Conservation (phyloP, 2,888 invertebrate genomes). For the Leptopilina myrica region DNA sequence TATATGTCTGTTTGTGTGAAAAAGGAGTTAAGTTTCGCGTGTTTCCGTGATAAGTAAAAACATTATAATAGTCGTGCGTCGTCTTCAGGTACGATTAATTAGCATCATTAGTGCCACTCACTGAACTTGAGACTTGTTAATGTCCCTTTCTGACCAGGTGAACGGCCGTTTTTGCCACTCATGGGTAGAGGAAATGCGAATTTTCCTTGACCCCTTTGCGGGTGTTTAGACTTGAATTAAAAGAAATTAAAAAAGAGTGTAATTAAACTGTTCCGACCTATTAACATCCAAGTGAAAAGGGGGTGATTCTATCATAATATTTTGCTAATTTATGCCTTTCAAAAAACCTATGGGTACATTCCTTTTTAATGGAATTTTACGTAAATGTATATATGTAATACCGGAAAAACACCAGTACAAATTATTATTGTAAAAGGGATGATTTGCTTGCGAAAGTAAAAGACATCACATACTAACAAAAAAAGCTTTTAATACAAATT, state of each 20-base stretch:
- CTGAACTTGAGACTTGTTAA: conserved; percentile 66
- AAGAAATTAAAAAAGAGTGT: conserved; percentile 47
- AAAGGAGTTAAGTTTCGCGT: conserved; percentile 58
- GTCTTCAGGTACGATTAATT: conserved; percentile 69
- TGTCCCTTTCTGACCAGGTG: conserved; percentile 47
- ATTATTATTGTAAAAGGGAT: not conserved
- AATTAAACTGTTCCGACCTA: conserved; percentile 18
- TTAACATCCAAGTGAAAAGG: not conserved
- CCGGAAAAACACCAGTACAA: not conserved
- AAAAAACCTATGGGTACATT: conserved; percentile 3
- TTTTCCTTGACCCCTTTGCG: conserved; percentile 31
- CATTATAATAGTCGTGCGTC: conserved; percentile 61
- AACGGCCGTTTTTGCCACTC: conserved; percentile 50
- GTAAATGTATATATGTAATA: not conserved
- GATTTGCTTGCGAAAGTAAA: not conserved
- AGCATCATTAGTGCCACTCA: conserved; percentile 70
- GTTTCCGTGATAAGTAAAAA: conserved; percentile 58
- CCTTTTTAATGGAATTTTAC: not conserved
- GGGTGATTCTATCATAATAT: conserved; percentile 24
- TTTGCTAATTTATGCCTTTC: conserved; percentile 30
- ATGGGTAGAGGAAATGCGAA: conserved; percentile 18
- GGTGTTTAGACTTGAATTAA: conserved; percentile 43
- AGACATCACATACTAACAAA: not conserved
- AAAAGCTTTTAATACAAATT: not conserved
- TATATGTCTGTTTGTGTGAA: not conserved